Conservation (phyloP, 2,888 invertebrate species). For the Calliphora vomitoria region DNA sequence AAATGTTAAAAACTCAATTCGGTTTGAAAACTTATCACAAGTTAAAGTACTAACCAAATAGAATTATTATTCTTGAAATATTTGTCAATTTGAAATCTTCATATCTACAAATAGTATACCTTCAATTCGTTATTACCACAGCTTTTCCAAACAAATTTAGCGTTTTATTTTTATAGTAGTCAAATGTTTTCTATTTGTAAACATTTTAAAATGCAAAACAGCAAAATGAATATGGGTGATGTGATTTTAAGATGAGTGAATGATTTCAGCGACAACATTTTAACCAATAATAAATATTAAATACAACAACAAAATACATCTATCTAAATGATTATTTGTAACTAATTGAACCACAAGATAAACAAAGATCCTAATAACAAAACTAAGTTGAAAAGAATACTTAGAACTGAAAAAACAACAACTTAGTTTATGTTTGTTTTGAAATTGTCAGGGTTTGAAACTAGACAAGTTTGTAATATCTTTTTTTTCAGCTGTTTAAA, state of each 20-base stretch:
- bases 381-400: neutral
- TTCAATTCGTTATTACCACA: neutral
- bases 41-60: too few species aligned
- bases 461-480: neutral
- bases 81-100: too few species aligned
- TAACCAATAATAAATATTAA: slow-evolving; percentile 19
- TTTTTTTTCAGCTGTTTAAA: too few species aligned
- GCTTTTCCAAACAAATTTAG: neutral
- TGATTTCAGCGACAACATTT: slow-evolving; percentile 6
- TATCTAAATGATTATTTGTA: neutral
- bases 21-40: too few species aligned
- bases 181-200: slow-evolving; percentile 1
- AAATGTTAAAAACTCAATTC: too few species aligned
- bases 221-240: slow-evolving; percentile 4
- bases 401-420: neutral
- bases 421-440: slow-evolving; percentile 5
- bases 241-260: slow-evolving; percentile 6
- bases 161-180: neutral
- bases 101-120: neutral
- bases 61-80: too few species aligned
- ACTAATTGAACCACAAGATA: slow-evolving; percentile 24
- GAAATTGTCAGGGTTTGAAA: slow-evolving; percentile 32
- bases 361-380: neutral
- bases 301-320: neutral
- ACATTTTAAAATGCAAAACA: slow-evolving; percentile 4